A percentile compares a stretch with the other conserved stretches of the same genome.
These are phyloP conservation scores for Iphiclides podalirius DNA, from an alignment of 2,888 invertebrate genomes.

Conservation along the genomic window DNA sequence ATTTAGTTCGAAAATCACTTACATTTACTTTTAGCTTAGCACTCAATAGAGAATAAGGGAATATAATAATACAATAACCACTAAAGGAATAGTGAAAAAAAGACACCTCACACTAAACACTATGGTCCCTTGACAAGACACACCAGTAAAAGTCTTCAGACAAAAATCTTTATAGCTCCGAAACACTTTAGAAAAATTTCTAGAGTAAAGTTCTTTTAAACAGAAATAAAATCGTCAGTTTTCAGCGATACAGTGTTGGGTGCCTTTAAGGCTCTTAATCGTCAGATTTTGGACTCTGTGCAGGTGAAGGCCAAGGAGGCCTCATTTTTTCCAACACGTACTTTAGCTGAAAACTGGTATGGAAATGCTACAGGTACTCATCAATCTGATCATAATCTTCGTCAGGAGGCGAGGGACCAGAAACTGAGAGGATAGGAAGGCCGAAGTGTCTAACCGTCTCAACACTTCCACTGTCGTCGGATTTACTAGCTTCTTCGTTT, in stretches of 20 bases:
- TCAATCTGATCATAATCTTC: conserved; percentile 83
- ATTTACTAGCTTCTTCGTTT: conserved; percentile 67
- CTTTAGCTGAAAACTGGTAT: conserved; percentile 74
- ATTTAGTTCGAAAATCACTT: conserved; percentile 34
- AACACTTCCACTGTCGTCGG: conserved; percentile 70
- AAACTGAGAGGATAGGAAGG: conserved; percentile 87
- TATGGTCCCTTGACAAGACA: conserved; percentile 72
- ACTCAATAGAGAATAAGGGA: conserved; percentile 52
- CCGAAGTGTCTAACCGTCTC: conserved; percentile 83
- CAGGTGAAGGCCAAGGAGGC: conserved; percentile 67
- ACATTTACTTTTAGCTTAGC: conserved; percentile 34
- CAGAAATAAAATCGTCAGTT: conserved; percentile 21
- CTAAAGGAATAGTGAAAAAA: conserved; percentile 45
- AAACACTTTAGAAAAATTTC: conserved; percentile 31
- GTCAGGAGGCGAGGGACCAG: conserved; percentile 89
- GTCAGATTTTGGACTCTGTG: conserved; percentile 62
- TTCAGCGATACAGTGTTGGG: conserved; percentile 17
- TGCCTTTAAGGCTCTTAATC: conserved; percentile 36
- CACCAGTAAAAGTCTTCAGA: conserved; percentile 47
- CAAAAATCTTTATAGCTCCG: conserved; percentile 52
- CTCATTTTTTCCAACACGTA: conserved; percentile 72
- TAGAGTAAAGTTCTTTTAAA: conserved; percentile 1
- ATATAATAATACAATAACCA: conserved; percentile 42
- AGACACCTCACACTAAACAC: conserved; percentile 53
- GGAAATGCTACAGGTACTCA: conserved; percentile 82